These are phyloP conservation scores for Sinocyclocheilus anophthalmus DNA, from an alignment of 2,113 vertebrate genomes.

Conservation along the genomic window DNA sequence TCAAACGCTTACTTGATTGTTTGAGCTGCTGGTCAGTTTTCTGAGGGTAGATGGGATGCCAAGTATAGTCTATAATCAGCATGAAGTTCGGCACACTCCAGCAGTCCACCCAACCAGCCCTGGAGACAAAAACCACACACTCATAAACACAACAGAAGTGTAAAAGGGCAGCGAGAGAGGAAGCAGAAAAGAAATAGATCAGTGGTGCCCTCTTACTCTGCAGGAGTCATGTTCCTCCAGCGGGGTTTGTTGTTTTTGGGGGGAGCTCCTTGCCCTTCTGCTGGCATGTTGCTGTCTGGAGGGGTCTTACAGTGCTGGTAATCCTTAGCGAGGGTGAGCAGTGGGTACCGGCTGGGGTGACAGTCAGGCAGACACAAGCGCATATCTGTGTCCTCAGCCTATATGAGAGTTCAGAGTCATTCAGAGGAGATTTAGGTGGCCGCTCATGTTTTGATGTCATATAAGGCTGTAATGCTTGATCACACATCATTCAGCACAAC, in stretches of 20 bases:
- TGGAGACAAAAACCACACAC: conserved; percentile 61
- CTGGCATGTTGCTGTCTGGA: conserved; percentile 82
- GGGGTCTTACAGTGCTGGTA: conserved; percentile 85
- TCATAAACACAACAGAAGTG: conserved; percentile 17
- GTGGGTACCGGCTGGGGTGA: conserved; percentile 93
- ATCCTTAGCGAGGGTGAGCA: conserved; percentile 91
- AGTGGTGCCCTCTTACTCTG: conserved; percentile 80
- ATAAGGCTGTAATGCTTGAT: neutral
- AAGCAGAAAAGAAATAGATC: neutral
- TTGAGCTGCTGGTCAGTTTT: conserved; percentile 95
- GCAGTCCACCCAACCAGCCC: conserved; percentile 96
- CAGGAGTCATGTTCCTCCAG: conserved; percentile 95
- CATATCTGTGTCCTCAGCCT: conserved; percentile 97
- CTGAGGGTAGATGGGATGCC: conserved; percentile 98
- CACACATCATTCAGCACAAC: neutral
- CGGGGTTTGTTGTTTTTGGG: conserved; percentile 82
- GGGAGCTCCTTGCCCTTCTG: conserved; percentile 80
- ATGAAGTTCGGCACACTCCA: conserved; percentile 92
- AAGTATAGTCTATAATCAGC: conserved; percentile 94
- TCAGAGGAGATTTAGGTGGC: neutral
- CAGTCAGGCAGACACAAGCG: conserved; percentile 94
- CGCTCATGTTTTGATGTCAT: neutral
- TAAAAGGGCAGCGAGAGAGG: neutral
- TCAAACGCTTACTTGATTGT: conserved; percentile 84
- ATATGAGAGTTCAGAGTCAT: conserved; percentile 20